Evolutionary conservation across 2,888 invertebrate genomes (phyloP), one percentile per base, ranked within the genome.

Genomic region (Prionchulus punctatus): DNA sequence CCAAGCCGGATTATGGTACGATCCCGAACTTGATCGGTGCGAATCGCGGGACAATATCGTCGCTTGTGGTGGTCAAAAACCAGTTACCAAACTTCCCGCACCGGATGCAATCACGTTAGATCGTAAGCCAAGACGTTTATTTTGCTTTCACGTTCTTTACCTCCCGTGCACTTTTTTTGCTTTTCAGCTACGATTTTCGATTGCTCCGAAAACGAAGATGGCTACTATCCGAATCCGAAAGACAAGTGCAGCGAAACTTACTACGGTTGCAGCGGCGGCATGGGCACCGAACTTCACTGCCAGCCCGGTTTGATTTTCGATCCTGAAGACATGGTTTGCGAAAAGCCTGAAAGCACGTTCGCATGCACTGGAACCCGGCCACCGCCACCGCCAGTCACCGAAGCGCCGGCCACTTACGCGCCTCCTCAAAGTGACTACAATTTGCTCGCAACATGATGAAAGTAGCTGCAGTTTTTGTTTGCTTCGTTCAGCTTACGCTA

Each of bases 11-110:
- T 36, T 52, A n/a, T 52, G 7, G 31, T 52, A 52, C 25, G 36
- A 52, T 25, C 7, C 30, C 21, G 31, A 28, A 3, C 4, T 3
- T 3, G 23, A 52, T n/a, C 30, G 7, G n/a, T 52, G 52, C 52
- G 52, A 52, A 3, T 12, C 25, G 21, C 21, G 4, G 3, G 21
- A 4, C 12, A 31, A 31, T n/a, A 23, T 52, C 30, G 12, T 52
- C 36, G 52, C 4, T 4, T 52, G 52, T 25, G 15, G 31, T 26
- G 52, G 52, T 12, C 30, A 52, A n/a, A n/a, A n/a, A n/a, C n/a
- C n/a, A n/a, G n/a, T n/a, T n/a, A n/a, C n/a, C n/a, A n/a, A n/a
- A n/a, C n/a, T n/a, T n/a, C n/a, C n/a, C n/a, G n/a, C n/a, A n/a
- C n/a, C n/a, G n/a, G n/a, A n/a, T n/a, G n/a, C n/a, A n/a, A n/a